A percentile compares a stretch with the other conserved stretches of the same genome.
Evolutionary conservation across 2,888 invertebrate species (phyloP).

Genomic region (Loripinus fragilis): DNA sequence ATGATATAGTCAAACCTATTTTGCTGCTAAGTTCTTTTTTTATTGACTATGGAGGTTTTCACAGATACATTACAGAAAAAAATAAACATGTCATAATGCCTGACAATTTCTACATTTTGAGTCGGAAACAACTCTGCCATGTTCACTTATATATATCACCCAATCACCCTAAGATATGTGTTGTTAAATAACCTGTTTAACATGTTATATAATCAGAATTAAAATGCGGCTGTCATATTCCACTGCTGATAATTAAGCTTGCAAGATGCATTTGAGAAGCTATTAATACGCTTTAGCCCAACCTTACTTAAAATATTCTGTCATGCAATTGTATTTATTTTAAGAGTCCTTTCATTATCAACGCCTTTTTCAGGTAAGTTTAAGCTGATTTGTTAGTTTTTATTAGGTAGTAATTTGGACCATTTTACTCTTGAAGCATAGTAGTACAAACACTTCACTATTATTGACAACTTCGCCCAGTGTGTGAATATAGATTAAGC

Average conservation of each 20-base stretch:
- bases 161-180: not conserved
- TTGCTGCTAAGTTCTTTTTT: too few species aligned
- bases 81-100: too few species aligned
- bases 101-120: too few species aligned
- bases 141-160: not conserved
- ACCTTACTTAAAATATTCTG: not conserved
- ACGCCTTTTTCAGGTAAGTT: slow-evolving; percentile 17
- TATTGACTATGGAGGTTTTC: too few species aligned
- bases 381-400: not conserved
- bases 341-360: slow-evolving; percentile 15
- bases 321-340: slow-evolving; percentile 22
- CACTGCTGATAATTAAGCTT: not conserved
- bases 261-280: not conserved
- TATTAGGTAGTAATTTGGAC: too few species aligned
- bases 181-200: not conserved
- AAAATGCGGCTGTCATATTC: not conserved
- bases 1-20: too few species aligned
- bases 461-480: too few species aligned
- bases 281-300: not conserved
- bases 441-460: too few species aligned
- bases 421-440: too few species aligned
- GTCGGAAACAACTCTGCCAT: too few species aligned
- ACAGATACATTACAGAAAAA: too few species aligned
- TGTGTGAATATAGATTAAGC: too few species aligned
- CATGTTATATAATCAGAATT: not conserved